Evolutionary conservation across 2,113 vertebrate species (phyloP), one percentile per base, ranked within the genome.

Genomic region (Syngnathus floridae): DNA sequence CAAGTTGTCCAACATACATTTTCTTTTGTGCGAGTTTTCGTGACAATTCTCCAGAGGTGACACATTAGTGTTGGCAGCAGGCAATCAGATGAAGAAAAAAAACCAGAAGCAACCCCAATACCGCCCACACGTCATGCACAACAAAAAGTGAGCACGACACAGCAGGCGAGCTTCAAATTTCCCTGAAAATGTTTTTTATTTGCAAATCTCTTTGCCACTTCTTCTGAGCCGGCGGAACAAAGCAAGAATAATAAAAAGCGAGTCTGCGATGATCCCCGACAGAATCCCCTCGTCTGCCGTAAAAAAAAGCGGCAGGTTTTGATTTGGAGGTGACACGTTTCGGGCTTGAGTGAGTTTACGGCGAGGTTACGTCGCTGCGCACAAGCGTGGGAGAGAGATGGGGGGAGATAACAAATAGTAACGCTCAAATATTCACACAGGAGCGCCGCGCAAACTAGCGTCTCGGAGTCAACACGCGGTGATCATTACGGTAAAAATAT

Each of bases 361-460:
- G 65, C 26, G 37, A 72, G 38, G 63, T 66, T 35, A 70, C 82
- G 70, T 80, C 75, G 68, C 63, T 45, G 65, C 54, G 46, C 69
- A 69, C 51, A 55, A 58, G 68, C 68, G 35, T 51, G 43, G 46
- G 64, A 69, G 65, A 64, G 49, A 66, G 59, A 56, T 59, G 55
- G 43, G 63, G 60, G 48, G 62, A 46, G 62, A 36, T 22, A 51
- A 81, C 65, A 81, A 75, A 82, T 65, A 77, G 66, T 79, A 83
- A 74, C 77, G 78, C 72, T 76, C 76, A 87, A 87, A 88, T 82
- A 71, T 89, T 90, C 87, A 88, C 71, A 74, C 31, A 1, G 61
- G 70, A 79, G 82, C 73, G 74, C 80, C 73, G 74, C 79, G 87
- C 79, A 82, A 86, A 88, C 90, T 84, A 86, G 76, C 76, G 70